Base-by-base conservation (phyloP, 2,888 invertebrate genomes). In the Teleiodes luculella region DNA sequence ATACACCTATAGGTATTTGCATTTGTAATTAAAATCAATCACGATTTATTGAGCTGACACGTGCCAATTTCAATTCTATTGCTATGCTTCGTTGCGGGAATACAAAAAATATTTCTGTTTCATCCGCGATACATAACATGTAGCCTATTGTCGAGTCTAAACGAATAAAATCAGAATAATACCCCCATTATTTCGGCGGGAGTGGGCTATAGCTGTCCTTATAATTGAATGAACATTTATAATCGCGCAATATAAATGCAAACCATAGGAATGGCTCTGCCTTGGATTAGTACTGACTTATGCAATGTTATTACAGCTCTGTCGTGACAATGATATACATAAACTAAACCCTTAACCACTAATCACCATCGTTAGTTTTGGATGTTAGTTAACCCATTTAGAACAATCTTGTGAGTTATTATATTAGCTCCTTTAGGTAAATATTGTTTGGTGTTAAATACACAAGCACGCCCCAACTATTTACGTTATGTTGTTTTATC, bases 231-330 rank as follows among this genome's bases (percentile, higher is more conserved):
- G 28, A 49, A 49, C 49, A 28, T 24, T 13, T 36, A 49, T 49
- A 49, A 49, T 49, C 33, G 35, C 20, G 7, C 13, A 33, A 48
- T 49, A 37, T 37, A 37, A 37, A 49, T 49, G 37, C 49, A 49
- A 49, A 49, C 49, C 47, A 13, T 31, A 35, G 14, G 33, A 48
- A 1, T 11, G 20, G 20, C 31, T n/a, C 1, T n/a, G 20, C 16
- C 18, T 6, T 11, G 35, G 35, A 35, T 48, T 35, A n/a, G 11
- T 35, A 47, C 16, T 14, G 31, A 31, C 18, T 47, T 35, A 35
- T 47, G 10, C n/a, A 16, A 46, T 16, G 11, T 13, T 28, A 30
- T 18, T 8, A 46, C 31, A 31, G 31, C 37, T 6, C 10, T 3
- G 11, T 3, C 37, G 41, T 41, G 20, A 20, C n/a, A 41, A 33